Percentiles rank a stretch among this genome's conserved stretches.
These are phyloP conservation scores for Scolopax mira DNA, from an alignment of 2,113 vertebrate genomes.

Conservation along the genomic window DNA sequence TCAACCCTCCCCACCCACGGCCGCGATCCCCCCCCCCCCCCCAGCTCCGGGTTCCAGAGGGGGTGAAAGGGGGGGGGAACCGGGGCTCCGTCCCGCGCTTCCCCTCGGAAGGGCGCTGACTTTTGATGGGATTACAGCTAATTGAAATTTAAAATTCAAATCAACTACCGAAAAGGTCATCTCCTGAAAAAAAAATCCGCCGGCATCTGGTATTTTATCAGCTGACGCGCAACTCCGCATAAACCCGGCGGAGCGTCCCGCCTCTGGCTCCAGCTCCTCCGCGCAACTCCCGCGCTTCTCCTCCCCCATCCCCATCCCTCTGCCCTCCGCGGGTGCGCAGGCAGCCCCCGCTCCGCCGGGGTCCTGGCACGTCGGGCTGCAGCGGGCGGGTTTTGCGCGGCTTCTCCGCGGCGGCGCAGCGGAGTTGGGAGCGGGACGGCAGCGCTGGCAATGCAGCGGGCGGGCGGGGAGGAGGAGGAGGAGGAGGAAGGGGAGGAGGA, in stretches of 20 bases:
- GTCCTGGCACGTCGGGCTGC: constrained; percentile 1
- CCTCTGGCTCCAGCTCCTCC: neutral
- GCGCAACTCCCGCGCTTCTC: neutral
- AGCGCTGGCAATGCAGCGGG: neutral
- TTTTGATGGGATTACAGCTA: constrained; percentile 28
- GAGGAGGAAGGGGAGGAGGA: neutral
- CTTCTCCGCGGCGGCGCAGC: neutral
- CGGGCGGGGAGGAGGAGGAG: neutral
- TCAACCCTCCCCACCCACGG: accelerated
- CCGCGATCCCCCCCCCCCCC: neutral
- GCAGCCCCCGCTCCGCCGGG: constrained; percentile 22
- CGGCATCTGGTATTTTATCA: constrained; percentile 19
- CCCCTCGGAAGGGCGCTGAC: neutral
- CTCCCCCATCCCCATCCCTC: no score
- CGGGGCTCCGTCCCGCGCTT: neutral
- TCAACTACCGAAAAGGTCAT: constrained; percentile 53
- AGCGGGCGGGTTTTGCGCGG: neutral
- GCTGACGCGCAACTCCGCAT: neutral
- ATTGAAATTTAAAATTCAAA: constrained; percentile 58
- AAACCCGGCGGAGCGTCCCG: neutral
- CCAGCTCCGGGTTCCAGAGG: neutral
- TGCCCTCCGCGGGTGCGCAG: neutral
- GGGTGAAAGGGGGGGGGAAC: neutral
- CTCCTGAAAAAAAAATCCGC: neutral
- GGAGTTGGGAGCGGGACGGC: constrained; percentile 13